Base-by-base conservation (phyloP, 2,888 invertebrate genomes). In the Macrophya alboannulata region DNA sequence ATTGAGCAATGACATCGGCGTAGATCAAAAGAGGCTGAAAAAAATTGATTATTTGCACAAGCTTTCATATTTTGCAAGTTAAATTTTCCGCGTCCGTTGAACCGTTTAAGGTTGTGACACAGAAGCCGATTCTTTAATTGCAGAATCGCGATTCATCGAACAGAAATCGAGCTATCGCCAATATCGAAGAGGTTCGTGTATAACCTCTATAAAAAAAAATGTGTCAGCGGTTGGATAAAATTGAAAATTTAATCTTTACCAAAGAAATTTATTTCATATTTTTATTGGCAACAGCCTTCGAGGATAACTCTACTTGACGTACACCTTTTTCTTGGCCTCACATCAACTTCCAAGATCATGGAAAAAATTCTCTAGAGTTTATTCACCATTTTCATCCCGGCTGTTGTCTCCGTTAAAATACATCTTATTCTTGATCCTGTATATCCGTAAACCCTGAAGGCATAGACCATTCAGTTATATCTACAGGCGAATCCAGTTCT, bases 1-100 rank as follows among this genome's bases (percentile, higher is more conserved):
- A 59, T 81, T 81, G 79, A 81, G 79, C 79, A 81, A 81, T 62
- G n/a, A 62, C 79, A 81, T 62, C 79, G 59, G 79, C 40, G 12
- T 21, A 55, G 59, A 81, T 81, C n/a, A 62, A 77, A 55, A 8
- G 51, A 51, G 25, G 37, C 5, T 25, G 10, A 31, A 31, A 31
- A 31, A 81, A 37, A 62, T 81, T 15, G 10, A 81, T 25, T 59
- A 37, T 79, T 43, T 59, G 51, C 15, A 51, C 17, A 48, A 55
- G 31, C 51, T 15, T 9, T 55, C 8, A n/a, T 6, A 77, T 55
- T 77, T 77, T 51, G 77, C 77, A 77, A 77, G 15, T 51, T 1
- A 31, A 37, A 77, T 55, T 77, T 55, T 37, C 10, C 25, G 31
- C 55, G 17, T 12, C 6, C 6, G n/a, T 1, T 17, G 8, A 48